Evolutionary conservation across 2,888 invertebrate genomes (phyloP).

Genomic region (Apamea sordens): DNA sequence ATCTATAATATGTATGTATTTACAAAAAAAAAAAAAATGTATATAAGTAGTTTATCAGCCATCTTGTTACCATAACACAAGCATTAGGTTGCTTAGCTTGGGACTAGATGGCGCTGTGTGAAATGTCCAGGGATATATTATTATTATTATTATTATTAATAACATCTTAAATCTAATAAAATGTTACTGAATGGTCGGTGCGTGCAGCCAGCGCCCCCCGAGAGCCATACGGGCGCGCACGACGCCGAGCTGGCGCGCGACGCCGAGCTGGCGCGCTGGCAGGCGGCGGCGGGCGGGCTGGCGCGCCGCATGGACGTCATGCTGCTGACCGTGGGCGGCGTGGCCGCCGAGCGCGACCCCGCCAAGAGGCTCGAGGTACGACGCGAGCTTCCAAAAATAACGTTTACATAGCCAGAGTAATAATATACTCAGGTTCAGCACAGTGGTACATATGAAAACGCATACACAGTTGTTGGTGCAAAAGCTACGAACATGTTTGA

Average conservation of each 20-base stretch:
- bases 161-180: neutral
- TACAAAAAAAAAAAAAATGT: too few relatives aligned
- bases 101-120: too few relatives aligned
- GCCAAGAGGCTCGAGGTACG: slow-evolving; percentile 86
- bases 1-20: too few relatives aligned
- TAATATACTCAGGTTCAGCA: neutral
- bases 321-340: slow-evolving; percentile 90
- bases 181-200: neutral
- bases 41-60: too few relatives aligned
- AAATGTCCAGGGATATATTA: too few relatives aligned
- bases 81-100: too few relatives aligned
- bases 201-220: neutral
- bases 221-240: neutral
- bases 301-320: slow-evolving; percentile 90
- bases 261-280: slow-evolving; percentile 53
- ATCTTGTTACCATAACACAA: too few relatives aligned
- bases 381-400: neutral
- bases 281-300: slow-evolving; percentile 75
- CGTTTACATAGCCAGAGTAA: neutral
- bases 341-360: slow-evolving; percentile 91
- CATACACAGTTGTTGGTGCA: neutral
- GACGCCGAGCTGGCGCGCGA: neutral
- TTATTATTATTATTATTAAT: too few relatives aligned
- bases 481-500: too few relatives aligned
- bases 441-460: neutral